phyloP scores from a whole-genome alignment of 1,140 invertebrate species.

The Hirudo medicinalis region DNA sequence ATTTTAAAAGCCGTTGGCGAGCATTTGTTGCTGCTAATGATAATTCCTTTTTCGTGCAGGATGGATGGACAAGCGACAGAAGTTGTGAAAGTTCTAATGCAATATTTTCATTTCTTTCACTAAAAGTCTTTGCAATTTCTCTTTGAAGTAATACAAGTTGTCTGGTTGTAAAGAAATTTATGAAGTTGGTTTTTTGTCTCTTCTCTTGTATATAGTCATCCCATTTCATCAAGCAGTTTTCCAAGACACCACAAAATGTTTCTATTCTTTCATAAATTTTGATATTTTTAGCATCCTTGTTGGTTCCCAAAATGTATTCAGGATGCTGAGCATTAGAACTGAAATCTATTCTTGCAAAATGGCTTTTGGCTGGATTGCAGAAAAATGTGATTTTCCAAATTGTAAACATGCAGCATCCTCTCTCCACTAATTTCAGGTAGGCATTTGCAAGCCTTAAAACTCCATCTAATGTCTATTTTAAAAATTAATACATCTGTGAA shows the following conservation, averaged over 20 bases:
- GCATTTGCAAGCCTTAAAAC: constrained; percentile 29
- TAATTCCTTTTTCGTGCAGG: neutral
- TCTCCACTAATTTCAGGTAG: constrained; percentile 29
- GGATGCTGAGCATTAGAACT: constrained; percentile 22
- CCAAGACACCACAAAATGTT: constrained; percentile 30
- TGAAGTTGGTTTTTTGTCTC: constrained; percentile 27
- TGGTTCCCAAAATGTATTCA: constrained; percentile 14
- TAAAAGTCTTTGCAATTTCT: neutral
- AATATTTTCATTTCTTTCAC: no score
- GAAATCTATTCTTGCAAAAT: constrained; percentile 29
- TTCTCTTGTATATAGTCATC: constrained; percentile 28
- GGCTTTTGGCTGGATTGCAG: constrained; percentile 24
- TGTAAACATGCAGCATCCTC: constrained; percentile 32
- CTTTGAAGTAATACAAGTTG: constrained; percentile 29
- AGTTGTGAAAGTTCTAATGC: no score
- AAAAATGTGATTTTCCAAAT: constrained; percentile 30
- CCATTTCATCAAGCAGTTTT: constrained; percentile 32
- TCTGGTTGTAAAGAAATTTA: constrained; percentile 34
- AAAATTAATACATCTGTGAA: neutral
- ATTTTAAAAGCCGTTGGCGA: no score
- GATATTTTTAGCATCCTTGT: constrained; percentile 7
- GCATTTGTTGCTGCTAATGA: no score
- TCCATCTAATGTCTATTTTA: constrained; percentile 32
- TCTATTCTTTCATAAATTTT: constrained; percentile 26
- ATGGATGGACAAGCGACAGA: neutral